phyloP scores from a whole-genome alignment of 1,140 invertebrate genomes.

The Drosophila cardini region DNA sequence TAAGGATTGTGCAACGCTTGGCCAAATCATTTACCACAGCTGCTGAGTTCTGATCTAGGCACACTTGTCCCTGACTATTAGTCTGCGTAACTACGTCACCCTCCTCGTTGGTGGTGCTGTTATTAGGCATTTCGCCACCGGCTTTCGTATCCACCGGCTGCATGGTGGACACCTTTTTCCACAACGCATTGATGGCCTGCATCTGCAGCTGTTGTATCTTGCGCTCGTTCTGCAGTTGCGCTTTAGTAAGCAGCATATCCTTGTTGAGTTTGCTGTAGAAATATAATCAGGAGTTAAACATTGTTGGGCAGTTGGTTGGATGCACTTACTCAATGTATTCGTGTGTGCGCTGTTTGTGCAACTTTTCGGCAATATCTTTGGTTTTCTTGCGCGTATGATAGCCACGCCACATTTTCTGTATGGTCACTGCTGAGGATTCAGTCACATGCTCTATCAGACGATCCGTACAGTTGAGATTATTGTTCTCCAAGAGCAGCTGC shows the following conservation, averaged over 20 bases:
- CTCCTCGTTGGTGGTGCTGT: conserved; percentile 21
- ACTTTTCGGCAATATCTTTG: conserved; percentile 89
- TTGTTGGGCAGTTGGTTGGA: neutral
- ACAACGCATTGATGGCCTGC: conserved; percentile 95
- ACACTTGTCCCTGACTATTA: conserved; percentile 37
- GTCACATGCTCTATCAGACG: conserved; percentile 72
- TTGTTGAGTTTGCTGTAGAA: conserved; percentile 88
- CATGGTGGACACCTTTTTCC: conserved; percentile 93
- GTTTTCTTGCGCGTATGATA: conserved; percentile 93
- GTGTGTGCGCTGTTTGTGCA: conserved; percentile 92
- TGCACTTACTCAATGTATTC: conserved; percentile 92
- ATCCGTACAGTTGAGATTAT: conserved; percentile 59
- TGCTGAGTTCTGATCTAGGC: conserved; percentile 78
- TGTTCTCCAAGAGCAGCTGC: conserved; percentile 57
- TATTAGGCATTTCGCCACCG: conserved; percentile 29
- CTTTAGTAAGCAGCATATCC: conserved; percentile 93
- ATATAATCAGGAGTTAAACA: neutral
- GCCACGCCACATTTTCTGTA: conserved; percentile 95
- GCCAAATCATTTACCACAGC: conserved; percentile 85
- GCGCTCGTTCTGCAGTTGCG: conserved; percentile 92
- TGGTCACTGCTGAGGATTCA: conserved; percentile 89
- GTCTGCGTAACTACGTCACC: neutral
- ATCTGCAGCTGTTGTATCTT: conserved; percentile 94
- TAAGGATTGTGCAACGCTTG: conserved; percentile 85
- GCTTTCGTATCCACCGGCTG: conserved; percentile 86